Percentiles rank a stretch among this genome's conserved stretches.
phyloP scores from a whole-genome alignment of 2,888 invertebrate genomes.

The Apamea sordens region DNA sequence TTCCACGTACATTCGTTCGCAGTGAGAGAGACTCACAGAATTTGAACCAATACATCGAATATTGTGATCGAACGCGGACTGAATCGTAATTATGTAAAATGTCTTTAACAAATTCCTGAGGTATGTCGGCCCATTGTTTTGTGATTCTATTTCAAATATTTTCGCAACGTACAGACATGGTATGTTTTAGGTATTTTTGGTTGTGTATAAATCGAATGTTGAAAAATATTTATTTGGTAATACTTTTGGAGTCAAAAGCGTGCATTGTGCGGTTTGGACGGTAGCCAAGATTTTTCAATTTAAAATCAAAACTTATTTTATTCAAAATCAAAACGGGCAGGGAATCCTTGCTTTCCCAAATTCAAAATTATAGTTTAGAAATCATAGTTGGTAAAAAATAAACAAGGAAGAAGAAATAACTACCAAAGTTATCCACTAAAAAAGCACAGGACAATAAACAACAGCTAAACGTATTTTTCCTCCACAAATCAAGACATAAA shows the following conservation, averaged over 20 bases:
- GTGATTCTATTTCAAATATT: slow-evolving; percentile 39
- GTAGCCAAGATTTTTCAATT: background rate
- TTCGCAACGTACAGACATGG: slow-evolving; percentile 28
- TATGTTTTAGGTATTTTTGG: slow-evolving; percentile 29
- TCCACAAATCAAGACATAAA: slow-evolving; percentile 58
- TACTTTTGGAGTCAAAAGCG: background rate
- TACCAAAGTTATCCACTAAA: background rate
- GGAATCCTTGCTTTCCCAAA: background rate
- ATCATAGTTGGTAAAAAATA: background rate
- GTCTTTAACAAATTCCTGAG: slow-evolving; percentile 52
- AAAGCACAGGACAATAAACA: slow-evolving; percentile 3
- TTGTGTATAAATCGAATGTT: background rate
- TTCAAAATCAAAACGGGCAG: background rate
- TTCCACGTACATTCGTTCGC: slow-evolving; percentile 40
- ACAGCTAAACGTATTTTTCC: slow-evolving; percentile 19
- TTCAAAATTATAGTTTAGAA: background rate
- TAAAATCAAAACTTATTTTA: background rate
- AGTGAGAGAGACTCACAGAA: slow-evolving; percentile 60
- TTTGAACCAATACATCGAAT: slow-evolving; percentile 64
- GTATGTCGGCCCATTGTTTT: slow-evolving; percentile 48
- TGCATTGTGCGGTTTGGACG: background rate
- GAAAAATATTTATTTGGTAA: background rate
- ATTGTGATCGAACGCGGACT: slow-evolving; percentile 51
- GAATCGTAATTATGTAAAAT: slow-evolving; percentile 61
- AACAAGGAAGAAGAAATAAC: background rate